Evolutionary conservation across 2,113 vertebrate genomes (phyloP).

Genomic region (Phaethornis superciliosus): DNA sequence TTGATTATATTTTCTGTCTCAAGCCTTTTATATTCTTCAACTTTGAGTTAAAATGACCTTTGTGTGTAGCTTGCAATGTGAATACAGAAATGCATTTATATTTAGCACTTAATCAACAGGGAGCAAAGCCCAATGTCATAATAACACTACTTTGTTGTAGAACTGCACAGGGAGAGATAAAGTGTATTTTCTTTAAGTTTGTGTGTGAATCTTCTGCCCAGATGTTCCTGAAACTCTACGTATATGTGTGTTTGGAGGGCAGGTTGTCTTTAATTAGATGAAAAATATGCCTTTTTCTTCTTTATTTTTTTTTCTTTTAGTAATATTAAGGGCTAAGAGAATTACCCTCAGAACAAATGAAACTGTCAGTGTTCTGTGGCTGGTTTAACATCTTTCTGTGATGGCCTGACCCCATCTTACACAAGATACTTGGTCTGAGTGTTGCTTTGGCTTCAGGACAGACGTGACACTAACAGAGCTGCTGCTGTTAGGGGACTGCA

Average conservation of each 20-base stretch:
- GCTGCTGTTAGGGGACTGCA: neutral
- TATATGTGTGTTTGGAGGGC: neutral
- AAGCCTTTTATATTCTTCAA: neutral
- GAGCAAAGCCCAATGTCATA: neutral
- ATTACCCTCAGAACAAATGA: neutral
- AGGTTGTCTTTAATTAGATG: neutral
- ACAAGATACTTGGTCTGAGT: fast-evolving
- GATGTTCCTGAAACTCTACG: neutral
- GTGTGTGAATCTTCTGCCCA: neutral
- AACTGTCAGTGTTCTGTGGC: neutral
- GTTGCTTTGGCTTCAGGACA: neutral
- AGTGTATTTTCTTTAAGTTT: neutral
- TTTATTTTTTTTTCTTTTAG: neutral
- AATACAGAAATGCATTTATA: neutral
- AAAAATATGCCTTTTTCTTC: neutral
- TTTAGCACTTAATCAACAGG: neutral
- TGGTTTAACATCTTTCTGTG: neutral
- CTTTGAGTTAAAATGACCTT: neutral
- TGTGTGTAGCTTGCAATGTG: neutral
- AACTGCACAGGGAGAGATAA: neutral
- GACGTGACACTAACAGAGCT: neutral
- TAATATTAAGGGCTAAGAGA: neutral
- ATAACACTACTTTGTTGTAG: neutral
- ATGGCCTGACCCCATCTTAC: no score
- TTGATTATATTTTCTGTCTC: neutral